Evolutionary conservation across 2,797 vertebrate species (phyloP).

Genomic region (Leptodactylus fallax): DNA sequence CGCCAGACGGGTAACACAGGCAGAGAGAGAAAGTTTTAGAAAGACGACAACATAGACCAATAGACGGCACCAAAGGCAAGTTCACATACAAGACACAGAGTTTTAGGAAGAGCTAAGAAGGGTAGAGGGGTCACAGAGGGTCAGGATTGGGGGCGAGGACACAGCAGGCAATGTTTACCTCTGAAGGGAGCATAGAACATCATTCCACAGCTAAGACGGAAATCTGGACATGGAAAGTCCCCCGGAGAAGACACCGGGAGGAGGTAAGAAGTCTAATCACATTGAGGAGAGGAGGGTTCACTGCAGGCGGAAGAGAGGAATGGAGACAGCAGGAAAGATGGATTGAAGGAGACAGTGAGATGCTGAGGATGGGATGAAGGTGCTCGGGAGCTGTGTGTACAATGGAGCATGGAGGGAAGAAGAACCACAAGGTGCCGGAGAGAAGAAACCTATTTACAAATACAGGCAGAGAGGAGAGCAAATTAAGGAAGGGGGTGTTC

Average conservation of each 20-base stretch:
- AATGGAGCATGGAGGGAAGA: conserved; percentile 10
- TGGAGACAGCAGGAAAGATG: conserved; percentile 42
- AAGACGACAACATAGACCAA: neutral
- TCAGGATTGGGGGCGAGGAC: neutral
- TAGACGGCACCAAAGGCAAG: conserved; percentile 5
- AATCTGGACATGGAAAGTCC: conserved; percentile 62
- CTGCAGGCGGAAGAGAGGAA: conserved; percentile 48
- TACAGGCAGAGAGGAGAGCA: conserved; percentile 42
- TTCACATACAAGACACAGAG: neutral
- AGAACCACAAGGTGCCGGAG: neutral
- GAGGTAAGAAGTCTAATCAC: conserved; percentile 52
- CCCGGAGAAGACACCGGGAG: conserved; percentile 58
- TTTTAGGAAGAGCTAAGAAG: neutral
- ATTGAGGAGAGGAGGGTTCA: conserved; percentile 54
- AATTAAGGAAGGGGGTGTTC: conserved; percentile 39
- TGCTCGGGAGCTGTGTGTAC: conserved; percentile 24
- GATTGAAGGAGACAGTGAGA: neutral
- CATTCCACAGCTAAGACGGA: conserved; percentile 60
- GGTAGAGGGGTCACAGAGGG: neutral
- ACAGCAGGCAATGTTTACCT: conserved; percentile 42
- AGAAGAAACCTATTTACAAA: conserved; percentile 46
- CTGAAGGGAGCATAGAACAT: conserved; percentile 65
- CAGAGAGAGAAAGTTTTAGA: conserved; percentile 35
- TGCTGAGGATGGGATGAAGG: neutral
- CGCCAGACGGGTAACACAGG: neutral